These are phyloP conservation scores for Pteruthius melanotis DNA, from an alignment of 2,113 vertebrate species.

Conservation along the genomic window DNA sequence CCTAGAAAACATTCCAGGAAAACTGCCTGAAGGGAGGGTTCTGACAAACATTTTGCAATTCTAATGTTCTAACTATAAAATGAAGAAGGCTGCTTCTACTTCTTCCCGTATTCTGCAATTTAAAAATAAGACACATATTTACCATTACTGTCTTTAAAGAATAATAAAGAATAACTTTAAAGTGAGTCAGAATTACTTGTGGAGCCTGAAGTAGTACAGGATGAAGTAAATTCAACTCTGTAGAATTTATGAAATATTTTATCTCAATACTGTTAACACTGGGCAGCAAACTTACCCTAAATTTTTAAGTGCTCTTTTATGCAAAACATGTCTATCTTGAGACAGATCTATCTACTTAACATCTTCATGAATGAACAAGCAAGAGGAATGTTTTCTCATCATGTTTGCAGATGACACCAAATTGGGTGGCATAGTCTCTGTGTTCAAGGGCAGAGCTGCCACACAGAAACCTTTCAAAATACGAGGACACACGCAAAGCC, in stretches of 20 bases:
- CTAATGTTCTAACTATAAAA: neutral
- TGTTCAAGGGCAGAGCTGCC: neutral
- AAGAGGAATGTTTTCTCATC: neutral
- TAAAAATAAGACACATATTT: neutral
- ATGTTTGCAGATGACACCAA: neutral
- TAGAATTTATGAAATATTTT: neutral
- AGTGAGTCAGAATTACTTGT: neutral
- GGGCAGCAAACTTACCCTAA: neutral
- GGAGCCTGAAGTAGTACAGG: neutral
- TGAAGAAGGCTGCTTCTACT: neutral
- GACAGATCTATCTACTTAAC: neutral
- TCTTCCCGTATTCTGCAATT: neutral
- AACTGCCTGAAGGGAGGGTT: neutral
- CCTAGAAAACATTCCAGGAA: neutral
- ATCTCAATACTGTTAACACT: neutral
- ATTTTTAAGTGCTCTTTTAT: neutral
- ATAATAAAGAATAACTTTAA: neutral
- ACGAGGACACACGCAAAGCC: neutral
- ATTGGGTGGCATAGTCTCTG: accelerated
- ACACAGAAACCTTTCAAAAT: neutral
- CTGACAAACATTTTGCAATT: neutral
- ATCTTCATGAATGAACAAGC: neutral
- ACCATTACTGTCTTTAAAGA: neutral
- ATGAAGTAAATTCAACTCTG: neutral
- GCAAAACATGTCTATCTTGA: accelerated